A percentile compares a stretch with the other conserved stretches of the same genome.
Evolutionary conservation across 2,888 invertebrate species (phyloP).

Genomic region (Eretmocerus hayati): DNA sequence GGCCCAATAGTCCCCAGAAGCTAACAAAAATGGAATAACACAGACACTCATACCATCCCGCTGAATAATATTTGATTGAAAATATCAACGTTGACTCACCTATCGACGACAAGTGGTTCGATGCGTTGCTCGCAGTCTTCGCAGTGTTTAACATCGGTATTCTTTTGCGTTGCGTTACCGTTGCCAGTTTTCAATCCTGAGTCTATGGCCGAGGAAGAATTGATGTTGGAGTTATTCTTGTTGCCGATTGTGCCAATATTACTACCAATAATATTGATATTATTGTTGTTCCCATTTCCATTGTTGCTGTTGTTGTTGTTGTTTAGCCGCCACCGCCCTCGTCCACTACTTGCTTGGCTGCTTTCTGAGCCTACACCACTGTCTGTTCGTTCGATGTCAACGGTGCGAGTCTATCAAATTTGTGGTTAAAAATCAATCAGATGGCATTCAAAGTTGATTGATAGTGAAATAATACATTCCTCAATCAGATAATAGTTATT

Average conservation of each 20-base stretch:
- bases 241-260: conserved; percentile 53
- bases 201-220: not conserved
- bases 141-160: conserved; percentile 55
- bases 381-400: conserved; percentile 84
- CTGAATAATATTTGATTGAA: too few species aligned
- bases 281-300: conserved; percentile 46
- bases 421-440: too few species aligned
- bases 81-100: too few species aligned
- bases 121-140: conserved; percentile 82
- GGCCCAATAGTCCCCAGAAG: too few species aligned
- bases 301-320: conserved; percentile 33
- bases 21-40: too few species aligned
- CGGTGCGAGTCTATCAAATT: conserved; percentile 48
- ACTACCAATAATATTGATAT: conserved; percentile 49
- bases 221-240: conserved; percentile 49
- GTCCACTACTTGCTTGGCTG: conserved; percentile 75
- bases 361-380: conserved; percentile 91
- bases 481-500: too few species aligned
- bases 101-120: conserved; percentile 67
- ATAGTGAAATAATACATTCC: too few species aligned
- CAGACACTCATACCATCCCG: too few species aligned
- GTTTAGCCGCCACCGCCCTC: conserved; percentile 44
- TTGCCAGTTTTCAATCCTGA: not conserved
- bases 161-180: not conserved
- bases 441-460: too few species aligned